Conservation (phyloP, 2,797 vertebrate genomes). For the Spinus olivaceus region DNA sequence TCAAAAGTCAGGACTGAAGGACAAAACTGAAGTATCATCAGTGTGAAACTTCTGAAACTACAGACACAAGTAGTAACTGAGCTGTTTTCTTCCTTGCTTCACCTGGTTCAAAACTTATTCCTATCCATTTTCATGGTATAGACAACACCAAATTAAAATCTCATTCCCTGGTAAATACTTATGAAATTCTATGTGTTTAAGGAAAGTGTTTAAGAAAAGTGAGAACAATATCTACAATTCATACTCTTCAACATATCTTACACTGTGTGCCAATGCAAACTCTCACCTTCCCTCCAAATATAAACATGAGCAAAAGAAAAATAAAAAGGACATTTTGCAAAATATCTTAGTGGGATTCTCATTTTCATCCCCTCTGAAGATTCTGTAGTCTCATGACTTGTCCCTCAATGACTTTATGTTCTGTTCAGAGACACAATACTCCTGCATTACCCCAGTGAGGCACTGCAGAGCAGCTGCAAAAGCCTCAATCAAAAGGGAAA, state of each 20-base stretch:
- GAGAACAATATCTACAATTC: not conserved
- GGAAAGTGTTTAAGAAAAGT: not conserved
- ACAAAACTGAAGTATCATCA: not conserved
- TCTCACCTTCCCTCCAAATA: not conserved
- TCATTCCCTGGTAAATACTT: not conserved
- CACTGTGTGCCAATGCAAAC: fast-evolving
- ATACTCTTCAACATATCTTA: not conserved
- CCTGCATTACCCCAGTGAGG: not conserved
- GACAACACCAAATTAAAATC: not conserved
- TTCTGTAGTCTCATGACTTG: not conserved
- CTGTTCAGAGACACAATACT: not conserved
- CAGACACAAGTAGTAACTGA: fast-evolving
- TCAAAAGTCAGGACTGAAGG: not conserved
- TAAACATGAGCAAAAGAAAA: not conserved
- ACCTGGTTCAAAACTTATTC: not conserved
- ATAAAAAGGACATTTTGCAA: not conserved
- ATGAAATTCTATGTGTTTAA: not conserved
- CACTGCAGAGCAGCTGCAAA: not conserved
- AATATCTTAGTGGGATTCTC: not conserved
- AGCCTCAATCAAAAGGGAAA: not conserved
- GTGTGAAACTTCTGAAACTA: not conserved
- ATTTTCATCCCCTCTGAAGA: not conserved
- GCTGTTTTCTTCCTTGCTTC: not conserved
- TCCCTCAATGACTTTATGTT: fast-evolving
- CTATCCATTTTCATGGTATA: not conserved